Evolutionary conservation across 1,140 invertebrate genomes (phyloP), one percentile per base, ranked within the genome.

Genomic region (Drosophila grimshawi): DNA sequence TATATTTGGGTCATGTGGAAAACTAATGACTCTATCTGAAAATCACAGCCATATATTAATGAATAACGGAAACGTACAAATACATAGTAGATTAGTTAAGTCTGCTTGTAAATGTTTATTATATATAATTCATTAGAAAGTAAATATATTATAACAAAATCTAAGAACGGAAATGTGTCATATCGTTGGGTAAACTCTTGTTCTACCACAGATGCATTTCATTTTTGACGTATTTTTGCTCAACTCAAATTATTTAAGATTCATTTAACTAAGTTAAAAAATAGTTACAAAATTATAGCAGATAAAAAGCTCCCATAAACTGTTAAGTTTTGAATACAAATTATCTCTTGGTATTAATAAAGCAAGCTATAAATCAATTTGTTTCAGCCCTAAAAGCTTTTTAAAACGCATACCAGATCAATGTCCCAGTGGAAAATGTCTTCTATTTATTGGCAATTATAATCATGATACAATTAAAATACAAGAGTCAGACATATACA

Each of bases 391-490:
- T 52, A 7, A 35, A 33, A 30, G 7, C 27, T 4, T 8, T 27
- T 29, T 2, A 32, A 33, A 33, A 33, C 10, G 1, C 32, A 52
- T 52, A 2, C 3, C 5, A n/a, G 37, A 43, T 30, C 0, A 6
- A 43, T n/a, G 30, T 43, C 4, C 4, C 5, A 32, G n/a, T 11
- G n/a, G 6, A 41, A 45, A 32, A 43, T 43, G 8, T 48, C 35
- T 19, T 30, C 53, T 41, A 7, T 56, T 39, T 49, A n/a, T 49
- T 29, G 53, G 6, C 51, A 52, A 19, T 33, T 32, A 19, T 11
- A 8, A 19, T 35, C 32, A 46, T 11, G n/a, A 73, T 67, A 67
- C 7, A 73, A 73, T 67, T 48, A 43, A 61, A 67, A 49, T 37
- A n/a, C 32, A 39, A 61, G 11, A 8, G 41, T 2, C 46, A 64